These are phyloP conservation scores for Mesorhabditis belari DNA, from an alignment of 2,888 invertebrate species.

Conservation along the genomic window DNA sequence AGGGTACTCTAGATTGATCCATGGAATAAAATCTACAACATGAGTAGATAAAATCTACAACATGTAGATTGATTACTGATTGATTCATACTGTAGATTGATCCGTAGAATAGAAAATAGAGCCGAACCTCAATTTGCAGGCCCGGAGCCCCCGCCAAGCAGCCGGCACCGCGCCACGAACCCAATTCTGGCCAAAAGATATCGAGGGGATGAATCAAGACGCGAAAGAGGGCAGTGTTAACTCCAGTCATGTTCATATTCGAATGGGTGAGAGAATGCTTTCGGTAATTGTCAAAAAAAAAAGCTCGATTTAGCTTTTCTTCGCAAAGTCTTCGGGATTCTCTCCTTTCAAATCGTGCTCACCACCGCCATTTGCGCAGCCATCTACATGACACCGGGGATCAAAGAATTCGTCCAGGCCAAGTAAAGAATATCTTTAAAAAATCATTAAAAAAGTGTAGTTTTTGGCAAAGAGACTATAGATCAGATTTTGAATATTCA, in stretches of 20 bases:
- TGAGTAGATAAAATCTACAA: too few species aligned
- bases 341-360: constrained; percentile 70
- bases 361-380: constrained; percentile 59
- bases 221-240: not conserved
- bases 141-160: not conserved
- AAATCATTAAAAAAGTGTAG: not conserved
- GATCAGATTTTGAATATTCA: too few species aligned
- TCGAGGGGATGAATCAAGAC: not conserved
- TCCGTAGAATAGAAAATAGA: too few species aligned
- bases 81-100: too few species aligned
- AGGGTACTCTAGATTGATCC: too few species aligned
- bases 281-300: too few species aligned
- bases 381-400: constrained; percentile 54
- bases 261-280: not conserved
- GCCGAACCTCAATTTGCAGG: not conserved
- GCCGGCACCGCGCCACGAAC: not conserved
- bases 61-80: too few species aligned
- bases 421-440: constrained; percentile 35
- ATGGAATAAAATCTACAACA: too few species aligned
- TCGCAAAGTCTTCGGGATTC: constrained; percentile 76
- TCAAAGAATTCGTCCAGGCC: constrained; percentile 54
- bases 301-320: constrained; percentile 69
- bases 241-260: not conserved
- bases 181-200: not conserved
- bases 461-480: not conserved